Evolutionary conservation across 2,113 vertebrate genomes (phyloP), one percentile per base, ranked within the genome.

Genomic region (Panurus biarmicus): DNA sequence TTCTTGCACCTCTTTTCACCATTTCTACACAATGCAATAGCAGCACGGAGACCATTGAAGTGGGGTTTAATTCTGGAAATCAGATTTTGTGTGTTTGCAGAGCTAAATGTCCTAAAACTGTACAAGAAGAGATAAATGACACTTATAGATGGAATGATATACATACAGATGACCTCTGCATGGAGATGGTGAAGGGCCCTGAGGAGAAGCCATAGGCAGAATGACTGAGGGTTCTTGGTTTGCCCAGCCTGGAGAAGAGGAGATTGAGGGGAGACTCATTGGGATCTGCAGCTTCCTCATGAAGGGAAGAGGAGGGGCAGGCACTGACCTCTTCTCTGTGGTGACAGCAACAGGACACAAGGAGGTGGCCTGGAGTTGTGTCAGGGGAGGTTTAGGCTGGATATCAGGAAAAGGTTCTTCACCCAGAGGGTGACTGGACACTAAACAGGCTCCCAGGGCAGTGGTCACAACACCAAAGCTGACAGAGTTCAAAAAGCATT

Each of bases 381-480:
- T 58, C 51, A 33, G 15, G 16, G 7, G 6, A 58, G 12, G 12
- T 44, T 65, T 38, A 28, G 67, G 33, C 1, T 45, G 51, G 31
- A 13, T 33, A 11, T 58, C 7, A 50, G 23, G 45, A 15, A 57
- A 65, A 58, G 3, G 2, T 7, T 58, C 44, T 36, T 65, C 33
- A 2, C 10, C 44, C 36, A 51, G 23, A 66, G 12, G 4, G 10
- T 29, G 23, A 0, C 0, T 73, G 33, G 33, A 10, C 33, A 17
- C 44, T 51, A 14, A 24, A 24, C 18, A 44, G 22, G 19, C 21
- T 56, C 44, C 31, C 67, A 33, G 26, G 36, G 18, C 26, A 65
- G 18, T 6, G 25, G 18, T 15, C 58, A 44, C 36, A 26, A 0
- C 22, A 6, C 10, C 29, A n/a, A n/a, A n/a, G n/a, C 8, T 28